Evolutionary conservation across 92 coral and sea anemone genomes (phyloP).

Genomic region (Bergia puertoricense): DNA sequence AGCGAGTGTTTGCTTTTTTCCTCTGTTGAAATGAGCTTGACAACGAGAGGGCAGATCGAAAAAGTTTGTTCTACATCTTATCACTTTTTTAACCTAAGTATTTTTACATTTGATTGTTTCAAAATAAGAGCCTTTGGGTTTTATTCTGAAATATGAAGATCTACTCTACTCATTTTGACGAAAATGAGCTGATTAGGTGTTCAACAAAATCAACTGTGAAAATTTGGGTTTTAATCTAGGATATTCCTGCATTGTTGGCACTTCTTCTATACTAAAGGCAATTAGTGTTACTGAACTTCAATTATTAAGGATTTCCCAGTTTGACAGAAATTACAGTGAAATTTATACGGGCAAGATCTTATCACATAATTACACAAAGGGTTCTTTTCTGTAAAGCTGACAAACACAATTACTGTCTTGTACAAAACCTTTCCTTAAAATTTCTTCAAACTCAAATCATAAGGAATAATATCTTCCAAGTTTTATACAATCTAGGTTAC

Average conservation of each 20-base stretch:
- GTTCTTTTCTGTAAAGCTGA: neutral
- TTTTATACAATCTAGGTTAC: constrained; percentile 26
- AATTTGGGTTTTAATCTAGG: neutral
- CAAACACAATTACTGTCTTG: constrained; percentile 4
- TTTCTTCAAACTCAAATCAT: constrained; percentile 8
- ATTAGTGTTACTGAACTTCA: neutral
- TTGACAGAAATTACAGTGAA: neutral
- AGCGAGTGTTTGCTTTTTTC: no score
- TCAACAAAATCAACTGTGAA: neutral
- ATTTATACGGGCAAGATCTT: neutral
- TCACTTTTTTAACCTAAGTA: no score
- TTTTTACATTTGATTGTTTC: neutral
- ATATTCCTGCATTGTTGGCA: neutral
- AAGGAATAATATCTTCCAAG: constrained; percentile 2
- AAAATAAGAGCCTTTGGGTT: constrained; percentile 7
- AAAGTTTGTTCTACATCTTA: no score
- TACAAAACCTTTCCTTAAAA: neutral
- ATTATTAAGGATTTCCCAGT: neutral
- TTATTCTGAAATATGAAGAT: neutral
- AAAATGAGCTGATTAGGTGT: neutral
- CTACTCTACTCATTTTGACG: no score
- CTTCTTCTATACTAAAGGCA: neutral
- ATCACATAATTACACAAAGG: constrained; percentile 14
- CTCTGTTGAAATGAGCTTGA: no score
- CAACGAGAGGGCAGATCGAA: no score